These are phyloP conservation scores for Sebastiscus albofasciatus DNA, from an alignment of 2,797 vertebrate species.

Conservation along the genomic window DNA sequence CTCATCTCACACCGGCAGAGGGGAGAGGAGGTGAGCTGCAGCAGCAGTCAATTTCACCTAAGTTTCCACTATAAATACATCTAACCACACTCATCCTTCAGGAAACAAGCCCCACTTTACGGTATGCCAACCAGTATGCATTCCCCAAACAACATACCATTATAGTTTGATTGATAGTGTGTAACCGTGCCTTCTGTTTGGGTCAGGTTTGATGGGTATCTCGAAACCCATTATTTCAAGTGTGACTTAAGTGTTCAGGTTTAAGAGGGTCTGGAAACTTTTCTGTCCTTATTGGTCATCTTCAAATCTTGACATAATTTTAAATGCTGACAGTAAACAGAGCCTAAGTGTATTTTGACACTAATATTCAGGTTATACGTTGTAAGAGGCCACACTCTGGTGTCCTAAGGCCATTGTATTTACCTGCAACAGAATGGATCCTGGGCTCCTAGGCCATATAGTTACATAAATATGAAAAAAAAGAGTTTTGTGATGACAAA, in stretches of 20 bases:
- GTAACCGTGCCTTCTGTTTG: conserved; percentile 47
- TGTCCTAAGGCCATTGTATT: neutral
- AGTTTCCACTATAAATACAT: conserved; percentile 63
- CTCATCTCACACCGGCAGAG: conserved; percentile 50
- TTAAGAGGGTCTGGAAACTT: neutral
- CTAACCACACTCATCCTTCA: conserved; percentile 30
- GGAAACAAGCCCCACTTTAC: conserved; percentile 24
- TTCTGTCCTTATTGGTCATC: neutral
- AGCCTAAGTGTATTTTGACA: conserved; percentile 22
- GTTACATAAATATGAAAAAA: too few relatives aligned
- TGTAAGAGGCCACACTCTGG: neutral
- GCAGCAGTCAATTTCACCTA: conserved; percentile 16
- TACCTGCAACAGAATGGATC: neutral
- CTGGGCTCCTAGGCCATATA: neutral
- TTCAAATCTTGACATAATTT: conserved; percentile 14
- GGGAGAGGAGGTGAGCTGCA: conserved; percentile 15
- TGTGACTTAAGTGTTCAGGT: conserved; percentile 28
- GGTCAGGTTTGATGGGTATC: conserved; percentile 46
- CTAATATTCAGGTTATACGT: conserved; percentile 12
- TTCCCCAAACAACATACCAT: conserved; percentile 35
- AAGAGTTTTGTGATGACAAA: too few relatives aligned
- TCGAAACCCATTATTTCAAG: conserved; percentile 37
- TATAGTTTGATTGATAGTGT: conserved; percentile 52
- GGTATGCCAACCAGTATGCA: conserved; percentile 1
- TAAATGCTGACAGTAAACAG: conserved; percentile 35